Percentiles rank a stretch among this genome's conserved stretches.
Conservation (phyloP, 2,888 invertebrate genomes). For the Orgyia antiqua region DNA sequence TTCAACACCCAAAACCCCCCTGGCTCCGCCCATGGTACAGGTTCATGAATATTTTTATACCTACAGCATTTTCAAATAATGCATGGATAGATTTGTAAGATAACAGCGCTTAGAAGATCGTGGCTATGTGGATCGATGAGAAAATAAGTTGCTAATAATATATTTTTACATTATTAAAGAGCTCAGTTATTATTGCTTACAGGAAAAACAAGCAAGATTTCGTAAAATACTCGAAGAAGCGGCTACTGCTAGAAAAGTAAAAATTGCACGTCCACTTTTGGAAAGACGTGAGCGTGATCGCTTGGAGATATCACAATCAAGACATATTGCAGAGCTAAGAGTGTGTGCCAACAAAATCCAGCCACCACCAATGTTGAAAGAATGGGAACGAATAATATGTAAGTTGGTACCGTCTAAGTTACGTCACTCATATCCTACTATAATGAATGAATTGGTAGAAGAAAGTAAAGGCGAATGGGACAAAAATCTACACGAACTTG, state of each 20-base stretch:
- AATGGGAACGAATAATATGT: conserved; percentile 80
- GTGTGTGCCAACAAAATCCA: conserved; percentile 76
- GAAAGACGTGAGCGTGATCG: conserved; percentile 59
- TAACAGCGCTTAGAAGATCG: no score
- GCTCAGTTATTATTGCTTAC: conserved; percentile 30
- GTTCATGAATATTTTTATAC: no score
- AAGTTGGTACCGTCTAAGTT: conserved; percentile 74
- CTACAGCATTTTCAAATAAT: no score
- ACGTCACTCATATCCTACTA: conserved; percentile 73
- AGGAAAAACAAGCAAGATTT: conserved; percentile 66
- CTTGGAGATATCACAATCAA: conserved; percentile 66
- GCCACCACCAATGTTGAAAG: conserved; percentile 79
- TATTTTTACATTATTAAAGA: no score
- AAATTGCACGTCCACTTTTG: conserved; percentile 43
- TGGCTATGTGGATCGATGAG: no score
- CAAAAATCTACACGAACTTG: conserved; percentile 78
- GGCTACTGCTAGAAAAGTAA: conserved; percentile 55
- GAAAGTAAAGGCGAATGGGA: conserved; percentile 80
- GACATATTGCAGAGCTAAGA: conserved; percentile 75
- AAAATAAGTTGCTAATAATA: no score
- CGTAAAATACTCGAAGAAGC: conserved; percentile 59
- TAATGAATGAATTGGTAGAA: conserved; percentile 71
- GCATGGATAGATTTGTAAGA: no score
- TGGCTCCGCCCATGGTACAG: no score
- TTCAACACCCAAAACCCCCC: no score